Evolutionary conservation across 2,888 invertebrate species (phyloP).

Genomic region (Chrysolina haemoptera): DNA sequence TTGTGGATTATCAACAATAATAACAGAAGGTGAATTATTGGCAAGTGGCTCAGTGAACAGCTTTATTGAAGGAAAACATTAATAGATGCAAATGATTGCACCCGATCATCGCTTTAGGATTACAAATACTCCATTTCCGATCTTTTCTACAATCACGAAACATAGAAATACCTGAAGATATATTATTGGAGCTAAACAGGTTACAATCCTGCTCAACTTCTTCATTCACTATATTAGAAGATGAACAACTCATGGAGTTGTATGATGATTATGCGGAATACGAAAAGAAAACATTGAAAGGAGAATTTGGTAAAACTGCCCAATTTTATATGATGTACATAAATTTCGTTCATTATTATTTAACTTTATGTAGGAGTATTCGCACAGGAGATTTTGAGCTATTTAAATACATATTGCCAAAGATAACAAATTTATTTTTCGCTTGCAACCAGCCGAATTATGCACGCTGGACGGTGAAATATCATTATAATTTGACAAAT

Average conservation of each 20-base stretch:
- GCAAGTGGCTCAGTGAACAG: conserved; percentile 23
- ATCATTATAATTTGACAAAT: too few relatives aligned
- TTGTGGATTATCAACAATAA: conserved; percentile 24
- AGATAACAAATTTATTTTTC: too few relatives aligned
- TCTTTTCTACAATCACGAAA: conserved; percentile 22
- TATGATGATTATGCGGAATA: conserved; percentile 42
- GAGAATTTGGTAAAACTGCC: conserved; percentile 38
- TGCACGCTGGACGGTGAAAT: too few relatives aligned
- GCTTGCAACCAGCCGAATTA: too few relatives aligned
- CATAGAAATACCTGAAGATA: conserved; percentile 6
- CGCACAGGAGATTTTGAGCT: neutral
- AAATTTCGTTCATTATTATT: neutral
- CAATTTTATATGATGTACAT: conserved; percentile 15
- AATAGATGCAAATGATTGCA: conserved; percentile 29
- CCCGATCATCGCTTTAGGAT: conserved; percentile 16
- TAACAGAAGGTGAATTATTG: conserved; percentile 28
- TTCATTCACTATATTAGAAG: conserved; percentile 39
- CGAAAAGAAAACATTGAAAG: conserved; percentile 41
- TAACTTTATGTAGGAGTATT: neutral
- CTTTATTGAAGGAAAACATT: conserved; percentile 22
- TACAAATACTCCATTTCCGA: conserved; percentile 27
- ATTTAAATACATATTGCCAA: too few relatives aligned
- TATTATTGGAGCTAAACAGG: conserved; percentile 37
- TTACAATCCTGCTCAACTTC: conserved; percentile 33
- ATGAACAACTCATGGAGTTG: conserved; percentile 43